Evolutionary conservation across 2,888 invertebrate genomes (phyloP), one percentile per base, ranked within the genome.

Genomic region (Notodonta ziczac): DNA sequence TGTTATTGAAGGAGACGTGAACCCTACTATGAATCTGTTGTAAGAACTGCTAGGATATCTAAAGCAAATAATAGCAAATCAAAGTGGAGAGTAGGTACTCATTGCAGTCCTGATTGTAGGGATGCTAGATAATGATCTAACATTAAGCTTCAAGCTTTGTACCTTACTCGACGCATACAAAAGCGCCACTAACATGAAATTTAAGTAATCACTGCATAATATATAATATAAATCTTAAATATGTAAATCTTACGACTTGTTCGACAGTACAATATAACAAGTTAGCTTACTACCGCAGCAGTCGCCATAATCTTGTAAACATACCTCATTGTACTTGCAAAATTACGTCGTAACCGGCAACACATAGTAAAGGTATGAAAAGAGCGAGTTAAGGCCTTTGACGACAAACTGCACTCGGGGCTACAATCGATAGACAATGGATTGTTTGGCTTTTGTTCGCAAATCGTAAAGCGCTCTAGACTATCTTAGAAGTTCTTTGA

Each of bases 341-440:
- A 70, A 69, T 67, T 74, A 71, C 58, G 64, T 61, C 64, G 61
- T 77, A 76, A 74, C 74, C 67, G 59, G 74, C 67, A 72, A 82
- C 80, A 81, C 76, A 73, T 84, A 80, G 85, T 85, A 84, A 81
- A 69, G 74, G 66, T 62, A 66, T 75, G 76, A 81, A 84, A 84
- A 80, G 83, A 81, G 77, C 82, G 82, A 82, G 80, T 85, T 85
- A 83, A 80, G 79, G 83, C 80, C 86, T 91, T 90, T 90, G 91
- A 91, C 86, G 84, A 89, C 88, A 87, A 89, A 90, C 87, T 88
- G 84, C 90, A 86, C 88, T 88, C 80, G 72, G 65, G 85, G 86
- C 86, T 84, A 86, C 85, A 89, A 86, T 88, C 90, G 84, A 89
- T 90, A 89, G 86, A 90, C 90, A 90, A 90, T 88, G 84, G 87